Evolutionary conservation across 2,113 vertebrate species (phyloP).

Genomic region (Anhinga anhinga): DNA sequence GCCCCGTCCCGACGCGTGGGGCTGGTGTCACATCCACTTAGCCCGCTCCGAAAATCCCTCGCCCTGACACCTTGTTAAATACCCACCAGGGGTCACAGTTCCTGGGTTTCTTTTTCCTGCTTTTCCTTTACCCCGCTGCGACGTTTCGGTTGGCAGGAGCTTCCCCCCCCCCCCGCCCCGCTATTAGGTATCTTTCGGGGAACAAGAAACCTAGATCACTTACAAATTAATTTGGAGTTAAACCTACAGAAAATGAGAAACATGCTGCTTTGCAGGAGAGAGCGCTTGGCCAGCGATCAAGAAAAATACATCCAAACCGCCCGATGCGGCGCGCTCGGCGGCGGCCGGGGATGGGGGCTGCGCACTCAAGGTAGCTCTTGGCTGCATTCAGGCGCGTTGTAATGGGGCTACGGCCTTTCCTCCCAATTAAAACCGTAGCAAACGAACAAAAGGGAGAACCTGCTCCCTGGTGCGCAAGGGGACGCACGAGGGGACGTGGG

Average conservation of each 20-base stretch:
- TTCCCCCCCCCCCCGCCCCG: neutral
- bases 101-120: conserved; percentile 55
- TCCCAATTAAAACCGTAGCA: neutral
- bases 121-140: conserved; percentile 49
- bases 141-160: conserved; percentile 65
- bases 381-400: neutral
- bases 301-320: conserved; percentile 59
- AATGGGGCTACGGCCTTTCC: neutral
- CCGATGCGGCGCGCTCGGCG: neutral
- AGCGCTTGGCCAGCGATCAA: conserved; percentile 61
- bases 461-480: neutral
- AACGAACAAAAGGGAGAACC: neutral
- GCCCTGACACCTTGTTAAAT: conserved; percentile 69
- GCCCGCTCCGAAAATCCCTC: conserved; percentile 21
- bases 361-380: neutral
- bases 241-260: conserved; percentile 69
- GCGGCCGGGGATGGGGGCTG: neutral
- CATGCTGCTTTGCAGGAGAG: conserved; percentile 67
- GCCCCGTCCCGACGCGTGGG: neutral
- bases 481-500: accelerated
- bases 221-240: conserved; percentile 71
- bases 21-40: conserved; percentile 60
- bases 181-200: conserved; percentile 62
- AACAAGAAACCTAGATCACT: conserved; percentile 68
- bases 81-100: conserved; percentile 63